Evolutionary conservation across 2,113 vertebrate species (phyloP).

Genomic region (Microcebus ravelobensis): DNA sequence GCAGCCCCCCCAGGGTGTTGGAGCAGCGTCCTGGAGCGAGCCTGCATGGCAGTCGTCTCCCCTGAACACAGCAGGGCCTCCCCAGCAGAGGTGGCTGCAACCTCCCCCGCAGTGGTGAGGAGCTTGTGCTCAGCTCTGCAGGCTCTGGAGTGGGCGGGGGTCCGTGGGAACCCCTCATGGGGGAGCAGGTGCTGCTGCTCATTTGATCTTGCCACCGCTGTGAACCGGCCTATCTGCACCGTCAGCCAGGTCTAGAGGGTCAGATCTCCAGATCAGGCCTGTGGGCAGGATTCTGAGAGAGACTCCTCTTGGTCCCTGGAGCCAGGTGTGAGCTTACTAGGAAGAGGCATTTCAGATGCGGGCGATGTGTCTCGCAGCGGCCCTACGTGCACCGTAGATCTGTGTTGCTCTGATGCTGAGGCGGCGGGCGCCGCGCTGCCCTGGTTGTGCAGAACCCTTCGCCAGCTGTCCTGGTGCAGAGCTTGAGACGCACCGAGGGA

Average conservation of each 20-base stretch:
- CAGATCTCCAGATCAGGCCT: background rate
- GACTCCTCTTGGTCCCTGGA: background rate
- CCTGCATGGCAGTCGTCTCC: rapidly evolving
- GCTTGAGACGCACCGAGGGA: background rate
- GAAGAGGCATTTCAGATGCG: background rate
- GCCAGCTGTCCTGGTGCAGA: rapidly evolving
- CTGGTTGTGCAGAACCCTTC: background rate
- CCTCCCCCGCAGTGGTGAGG: background rate
- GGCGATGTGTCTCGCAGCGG: background rate
- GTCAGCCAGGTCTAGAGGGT: too few species aligned
- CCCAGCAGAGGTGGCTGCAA: too few species aligned
- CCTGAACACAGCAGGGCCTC: rapidly evolving
- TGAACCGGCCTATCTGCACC: background rate
- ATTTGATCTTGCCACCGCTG: background rate
- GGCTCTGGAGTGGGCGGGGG: background rate
- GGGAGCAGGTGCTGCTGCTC: background rate
- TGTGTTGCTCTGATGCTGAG: background rate
- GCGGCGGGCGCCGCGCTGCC: background rate
- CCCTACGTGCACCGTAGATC: too few species aligned
- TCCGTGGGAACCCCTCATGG: background rate
- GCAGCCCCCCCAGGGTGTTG: rapidly evolving
- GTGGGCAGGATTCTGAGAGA: background rate
- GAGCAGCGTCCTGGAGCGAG: too few species aligned
- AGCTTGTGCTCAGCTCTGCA: background rate
- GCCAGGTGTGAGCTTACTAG: too few species aligned